Base-by-base conservation (phyloP, 2,797 vertebrate species). In the Anabas testudineus region DNA sequence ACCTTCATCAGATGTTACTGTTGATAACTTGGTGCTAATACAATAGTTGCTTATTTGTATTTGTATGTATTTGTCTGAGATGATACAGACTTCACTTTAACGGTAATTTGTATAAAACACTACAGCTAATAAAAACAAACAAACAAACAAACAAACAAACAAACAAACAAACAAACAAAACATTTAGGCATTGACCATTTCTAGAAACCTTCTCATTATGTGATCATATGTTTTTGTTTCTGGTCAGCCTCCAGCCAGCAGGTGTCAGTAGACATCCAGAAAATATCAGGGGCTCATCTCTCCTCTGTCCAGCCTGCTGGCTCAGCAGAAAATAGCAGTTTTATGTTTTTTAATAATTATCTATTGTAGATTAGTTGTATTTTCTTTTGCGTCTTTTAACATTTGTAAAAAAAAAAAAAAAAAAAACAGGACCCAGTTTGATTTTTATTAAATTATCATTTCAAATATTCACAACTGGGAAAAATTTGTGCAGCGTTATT, bases 211-310 rank as follows among this genome's bases (percentile, higher is more conserved):
- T 24, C 5, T 30, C 3, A 37, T 0, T 24, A 0, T 13, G 32
- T 34, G 32, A 34, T 32, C 56, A 2, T 30, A 8, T 0, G 7
- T 26, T 13, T 45, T 26, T 9, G 14, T 57, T 48, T 14, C 0
- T 5, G 13, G 10, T 6, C 19, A 19, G 49, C n/a, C n/a, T 13
- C 9, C 19, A 0, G 30, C 84, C 90, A 83, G 73, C 32, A 90
- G 88, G 67, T 81, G 70, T 85, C 78, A 39, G 24, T 43, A 81
- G n/a, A 83, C 22, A 42, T 61, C 52, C 19, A 82, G 9, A 60
- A 42, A 39, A 51, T 2, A 30, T 24, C 2, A 0, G 12, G 5
- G 1, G 1, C 8, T 7, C 54, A 52, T 8, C 0, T 68, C 15
- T 57, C 4, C 41, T 21, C 32, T 55, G 13, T 24, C 3, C 46